Percentiles rank a stretch among this genome's conserved stretches.
phyloP scores from a whole-genome alignment of 2,888 invertebrate species.

The Perizoma affinitatum region DNA sequence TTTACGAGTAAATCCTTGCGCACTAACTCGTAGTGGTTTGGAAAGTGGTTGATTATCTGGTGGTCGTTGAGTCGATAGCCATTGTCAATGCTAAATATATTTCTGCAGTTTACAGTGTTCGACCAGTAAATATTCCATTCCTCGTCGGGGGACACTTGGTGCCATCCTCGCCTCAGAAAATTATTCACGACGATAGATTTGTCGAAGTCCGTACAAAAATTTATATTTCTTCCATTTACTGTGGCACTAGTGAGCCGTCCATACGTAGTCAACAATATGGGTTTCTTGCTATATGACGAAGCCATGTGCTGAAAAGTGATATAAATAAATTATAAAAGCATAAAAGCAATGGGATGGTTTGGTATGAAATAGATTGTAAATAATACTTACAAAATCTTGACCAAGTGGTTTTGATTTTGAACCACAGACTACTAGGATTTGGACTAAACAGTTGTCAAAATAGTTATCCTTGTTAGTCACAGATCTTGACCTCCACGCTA shows the following conservation, averaged over 20 bases:
- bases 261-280: slow-evolving; percentile 80
- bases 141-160: slow-evolving; percentile 91
- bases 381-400: slow-evolving; percentile 19
- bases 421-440: neutral
- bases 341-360: neutral
- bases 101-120: slow-evolving; percentile 93
- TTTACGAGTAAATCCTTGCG: slow-evolving; percentile 97
- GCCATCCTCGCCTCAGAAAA: slow-evolving; percentile 84
- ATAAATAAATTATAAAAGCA: neutral
- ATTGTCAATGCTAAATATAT: slow-evolving; percentile 86
- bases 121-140: slow-evolving; percentile 99
- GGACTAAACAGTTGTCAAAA: slow-evolving; percentile 1
- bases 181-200: slow-evolving; percentile 58
- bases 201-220: slow-evolving; percentile 61
- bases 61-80: slow-evolving; percentile 86
- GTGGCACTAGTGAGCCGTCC: slow-evolving; percentile 35
- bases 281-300: slow-evolving; percentile 79
- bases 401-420: slow-evolving; percentile 19
- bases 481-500: no score
- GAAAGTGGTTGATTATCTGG: slow-evolving; percentile 97
- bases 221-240: slow-evolving; percentile 85
- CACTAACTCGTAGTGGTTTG: slow-evolving; percentile 96
- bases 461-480: no score
- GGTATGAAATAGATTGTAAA: neutral
- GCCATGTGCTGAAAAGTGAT: slow-evolving; percentile 22